These are phyloP conservation scores for Mesorhabditis spiculigera DNA, from an alignment of 2,888 invertebrate species.

Conservation along the genomic window DNA sequence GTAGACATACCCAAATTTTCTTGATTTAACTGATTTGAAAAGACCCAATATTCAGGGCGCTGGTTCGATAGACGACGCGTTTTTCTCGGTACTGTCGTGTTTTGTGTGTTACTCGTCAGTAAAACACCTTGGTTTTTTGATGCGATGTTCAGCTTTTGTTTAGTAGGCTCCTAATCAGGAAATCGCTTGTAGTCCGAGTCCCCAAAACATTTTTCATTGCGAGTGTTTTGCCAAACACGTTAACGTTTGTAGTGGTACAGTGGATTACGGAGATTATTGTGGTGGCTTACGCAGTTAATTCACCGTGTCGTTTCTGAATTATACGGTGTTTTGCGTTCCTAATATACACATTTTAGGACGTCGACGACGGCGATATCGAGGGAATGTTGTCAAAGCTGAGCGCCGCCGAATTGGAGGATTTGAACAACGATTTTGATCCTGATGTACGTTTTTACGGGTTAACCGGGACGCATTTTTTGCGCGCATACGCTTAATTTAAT, in stretches of 20 bases:
- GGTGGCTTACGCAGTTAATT: no score
- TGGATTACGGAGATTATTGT: background rate
- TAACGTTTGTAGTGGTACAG: background rate
- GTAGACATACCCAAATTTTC: no score
- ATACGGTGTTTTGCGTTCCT: no score
- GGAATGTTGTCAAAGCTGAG: slow-evolving; percentile 86
- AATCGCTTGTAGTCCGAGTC: background rate
- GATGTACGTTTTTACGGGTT: slow-evolving; percentile 70
- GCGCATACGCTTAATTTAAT: no score
- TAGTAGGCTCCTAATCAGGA: background rate
- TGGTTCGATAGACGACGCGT: background rate
- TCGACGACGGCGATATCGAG: slow-evolving; percentile 74
- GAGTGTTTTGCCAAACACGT: background rate
- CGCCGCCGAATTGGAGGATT: slow-evolving; percentile 89
- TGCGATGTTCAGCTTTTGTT: background rate
- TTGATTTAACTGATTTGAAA: background rate
- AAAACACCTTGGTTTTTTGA: background rate
- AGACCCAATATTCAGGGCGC: background rate
- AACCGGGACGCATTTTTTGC: no score
- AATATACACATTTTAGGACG: slow-evolving; percentile 35
- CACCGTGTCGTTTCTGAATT: no score
- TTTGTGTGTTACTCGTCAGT: background rate
- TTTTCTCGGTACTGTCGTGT: background rate
- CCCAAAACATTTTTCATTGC: background rate
- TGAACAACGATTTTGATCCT: slow-evolving; percentile 98